Evolutionary conservation across 2,888 invertebrate genomes (phyloP).

Genomic region (Coleophora deauratella): DNA sequence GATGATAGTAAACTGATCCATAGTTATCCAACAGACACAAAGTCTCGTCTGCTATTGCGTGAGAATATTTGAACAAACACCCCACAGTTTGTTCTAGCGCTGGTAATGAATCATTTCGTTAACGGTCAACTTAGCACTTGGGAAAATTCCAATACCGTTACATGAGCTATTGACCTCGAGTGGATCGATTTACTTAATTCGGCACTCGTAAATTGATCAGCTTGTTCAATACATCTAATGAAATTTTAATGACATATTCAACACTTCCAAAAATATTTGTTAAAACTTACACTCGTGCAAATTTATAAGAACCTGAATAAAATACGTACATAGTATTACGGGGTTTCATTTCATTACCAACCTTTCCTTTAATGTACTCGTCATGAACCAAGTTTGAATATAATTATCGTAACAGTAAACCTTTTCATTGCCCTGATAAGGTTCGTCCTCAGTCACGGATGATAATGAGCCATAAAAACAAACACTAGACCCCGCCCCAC

Average conservation of each 20-base stretch:
- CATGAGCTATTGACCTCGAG: slow-evolving; percentile 43
- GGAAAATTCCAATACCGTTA: slow-evolving; percentile 47
- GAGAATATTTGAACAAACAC: slow-evolving; percentile 70
- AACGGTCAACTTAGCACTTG: slow-evolving; percentile 59
- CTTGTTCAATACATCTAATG: too few relatives aligned
- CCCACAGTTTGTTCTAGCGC: slow-evolving; percentile 61
- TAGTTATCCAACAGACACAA: slow-evolving; percentile 11
- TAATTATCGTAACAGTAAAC: too few relatives aligned
- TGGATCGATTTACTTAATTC: slow-evolving; percentile 48
- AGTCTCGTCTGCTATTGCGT: slow-evolving; percentile 47
- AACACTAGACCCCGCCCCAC: slow-evolving; percentile 19
- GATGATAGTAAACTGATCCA: slow-evolving; percentile 57
- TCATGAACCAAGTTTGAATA: too few relatives aligned
- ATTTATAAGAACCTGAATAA: too few relatives aligned
- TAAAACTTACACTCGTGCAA: too few relatives aligned
- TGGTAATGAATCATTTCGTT: slow-evolving; percentile 68
- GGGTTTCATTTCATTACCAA: too few relatives aligned
- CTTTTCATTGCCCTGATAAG: slow-evolving; percentile 1
- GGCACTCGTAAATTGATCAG: slow-evolving; percentile 24
- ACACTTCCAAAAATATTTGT: too few relatives aligned
- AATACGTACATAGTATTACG: too few relatives aligned
- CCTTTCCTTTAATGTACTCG: too few relatives aligned
- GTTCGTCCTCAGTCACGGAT: background rate
- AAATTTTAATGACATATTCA: too few relatives aligned
- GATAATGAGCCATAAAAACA: slow-evolving; percentile 3